Evolutionary conservation across 2,113 vertebrate species (phyloP), one percentile per base, ranked within the genome.

Genomic region (Psophia crepitans): DNA sequence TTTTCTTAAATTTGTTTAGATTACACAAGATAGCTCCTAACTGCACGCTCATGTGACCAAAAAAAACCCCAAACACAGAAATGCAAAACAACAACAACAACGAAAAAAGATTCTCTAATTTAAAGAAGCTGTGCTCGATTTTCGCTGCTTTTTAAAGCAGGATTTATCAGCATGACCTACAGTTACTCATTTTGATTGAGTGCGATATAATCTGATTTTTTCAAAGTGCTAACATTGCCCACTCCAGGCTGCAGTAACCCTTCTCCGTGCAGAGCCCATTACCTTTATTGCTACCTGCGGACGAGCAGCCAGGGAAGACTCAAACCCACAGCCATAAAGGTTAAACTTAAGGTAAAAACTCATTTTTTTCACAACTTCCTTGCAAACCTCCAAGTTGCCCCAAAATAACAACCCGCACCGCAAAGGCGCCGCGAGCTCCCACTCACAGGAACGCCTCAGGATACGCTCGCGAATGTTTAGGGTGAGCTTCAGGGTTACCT

Each of bases 371-470:
- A 27, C 46, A 77, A 70, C 35, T 83, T 78, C 66, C 57, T 91
- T 57, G n/a, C 60, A 76, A 68, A 86, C 20, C 28, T 71, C 56
- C 64, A 87, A 35, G 44, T 60, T 73, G 46, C 33, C 35, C 35
- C 44, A 53, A 46, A 73, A 46, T 14, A 66, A 44, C 41, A 43
- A 57, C 8, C 46, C 13, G 21, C 0, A 0, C 28, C 0, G 0
- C 27, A 28, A n/a, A 53, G 83, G 20, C 0, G 0, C 11, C 0
- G 4, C 0, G 0, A 83, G 46, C 30, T 83, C 57, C 65, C 3
- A 1, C 58, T 54, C 49, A 58, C 4, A 0, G 43, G 46, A 63
- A 74, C 1, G 2, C 33, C 41, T 64, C 1, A 5, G n/a, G 84
- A 56, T 32, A 78, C 1, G 1, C 65, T 78, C 15, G 0, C 44